Evolutionary conservation across 2,797 vertebrate species (phyloP).

Genomic region (Mus spretus): DNA sequence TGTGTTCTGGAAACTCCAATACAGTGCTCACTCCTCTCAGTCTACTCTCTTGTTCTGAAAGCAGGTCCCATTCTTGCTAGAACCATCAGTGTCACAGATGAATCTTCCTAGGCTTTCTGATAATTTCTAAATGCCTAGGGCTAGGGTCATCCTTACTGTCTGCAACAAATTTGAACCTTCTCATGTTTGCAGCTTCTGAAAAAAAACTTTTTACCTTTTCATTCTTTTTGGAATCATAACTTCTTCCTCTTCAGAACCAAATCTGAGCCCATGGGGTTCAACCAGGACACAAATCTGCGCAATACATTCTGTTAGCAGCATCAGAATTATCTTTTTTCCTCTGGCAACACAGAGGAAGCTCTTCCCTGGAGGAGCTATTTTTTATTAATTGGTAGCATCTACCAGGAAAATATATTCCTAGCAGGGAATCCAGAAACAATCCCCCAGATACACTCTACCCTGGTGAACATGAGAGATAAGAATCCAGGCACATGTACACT

Average conservation of each 20-base stretch:
- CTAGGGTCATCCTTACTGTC: neutral
- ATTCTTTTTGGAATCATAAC: neutral
- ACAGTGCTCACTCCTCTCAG: too few relatives aligned
- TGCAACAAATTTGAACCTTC: neutral
- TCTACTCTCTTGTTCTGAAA: neutral
- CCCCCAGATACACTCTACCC: neutral
- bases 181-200: slow-evolving; percentile 33
- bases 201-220: slow-evolving; percentile 1
- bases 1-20: neutral
- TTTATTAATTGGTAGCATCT: slow-evolving; percentile 15
- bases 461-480: neutral
- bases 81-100: neutral
- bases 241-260: slow-evolving; percentile 20
- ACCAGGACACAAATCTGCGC: neutral
- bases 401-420: slow-evolving; percentile 45
- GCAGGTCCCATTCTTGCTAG: neutral
- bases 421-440: neutral
- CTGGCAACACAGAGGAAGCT: neutral
- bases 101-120: neutral
- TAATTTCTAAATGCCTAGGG: neutral
- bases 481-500: neutral
- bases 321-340: neutral
- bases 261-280: neutral
- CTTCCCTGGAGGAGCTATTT: neutral
- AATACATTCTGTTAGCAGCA: neutral